Percentiles rank a stretch among this genome's conserved stretches.
Conservation (phyloP, 2,888 invertebrate species). For the Odontothrips loti region DNA sequence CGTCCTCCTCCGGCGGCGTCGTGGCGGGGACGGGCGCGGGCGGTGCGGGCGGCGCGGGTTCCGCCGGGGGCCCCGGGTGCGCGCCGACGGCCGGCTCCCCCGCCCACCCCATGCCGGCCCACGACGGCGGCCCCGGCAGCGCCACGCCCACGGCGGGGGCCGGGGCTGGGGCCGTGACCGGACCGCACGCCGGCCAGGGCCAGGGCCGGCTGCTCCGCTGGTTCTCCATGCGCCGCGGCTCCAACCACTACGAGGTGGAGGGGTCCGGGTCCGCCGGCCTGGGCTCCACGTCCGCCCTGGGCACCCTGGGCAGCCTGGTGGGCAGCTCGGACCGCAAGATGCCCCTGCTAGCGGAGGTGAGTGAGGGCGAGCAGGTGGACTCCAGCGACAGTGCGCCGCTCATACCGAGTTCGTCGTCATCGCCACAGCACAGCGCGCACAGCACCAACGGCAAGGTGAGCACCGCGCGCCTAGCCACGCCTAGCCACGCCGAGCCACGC, state of each 20-base stretch:
- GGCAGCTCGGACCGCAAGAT: conserved; percentile 56
- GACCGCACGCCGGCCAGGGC: conserved; percentile 33
- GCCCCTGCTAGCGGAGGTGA: conserved; percentile 77
- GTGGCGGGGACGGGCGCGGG: conserved; percentile 15
- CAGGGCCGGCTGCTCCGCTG: conserved; percentile 72
- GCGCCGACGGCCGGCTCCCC: not conserved
- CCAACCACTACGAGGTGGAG: conserved; percentile 76
- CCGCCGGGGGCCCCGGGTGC: not conserved
- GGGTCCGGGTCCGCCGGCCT: conserved; percentile 42
- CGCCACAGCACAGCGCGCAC: not conserved
- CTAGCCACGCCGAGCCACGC: not conserved
- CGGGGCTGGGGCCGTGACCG: conserved; percentile 34
- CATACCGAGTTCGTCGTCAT: not conserved
- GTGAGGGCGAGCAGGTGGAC: conserved; percentile 34
- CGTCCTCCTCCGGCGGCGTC: conserved; percentile 29
- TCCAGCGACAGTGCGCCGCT: conserved; percentile 25
- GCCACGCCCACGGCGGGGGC: conserved; percentile 43
- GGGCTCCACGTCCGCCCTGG: conserved; percentile 45
- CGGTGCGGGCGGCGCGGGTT: not conserved
- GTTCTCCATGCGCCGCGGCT: conserved; percentile 82
- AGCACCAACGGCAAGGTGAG: conserved; percentile 7
- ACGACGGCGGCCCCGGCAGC: conserved; percentile 30
- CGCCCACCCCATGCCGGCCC: no score
- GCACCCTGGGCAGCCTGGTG: conserved; percentile 37
- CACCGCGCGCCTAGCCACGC: not conserved